These are phyloP conservation scores for Paradoxurus hermaphroditus DNA, from an alignment of 2,113 vertebrate species.

Conservation along the genomic window DNA sequence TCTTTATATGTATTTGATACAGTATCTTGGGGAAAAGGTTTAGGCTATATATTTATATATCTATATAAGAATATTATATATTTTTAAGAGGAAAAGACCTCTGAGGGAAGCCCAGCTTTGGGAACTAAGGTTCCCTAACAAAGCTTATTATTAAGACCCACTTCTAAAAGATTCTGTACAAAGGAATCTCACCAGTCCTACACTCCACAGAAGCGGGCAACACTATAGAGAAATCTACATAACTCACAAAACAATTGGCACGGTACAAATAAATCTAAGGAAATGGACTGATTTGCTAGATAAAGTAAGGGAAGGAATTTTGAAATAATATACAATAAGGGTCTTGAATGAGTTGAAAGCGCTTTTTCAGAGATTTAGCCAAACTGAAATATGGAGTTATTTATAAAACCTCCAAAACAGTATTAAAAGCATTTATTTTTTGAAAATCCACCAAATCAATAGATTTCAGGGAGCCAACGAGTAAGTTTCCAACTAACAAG, in stretches of 20 bases:
- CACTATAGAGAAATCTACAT: conserved; percentile 4
- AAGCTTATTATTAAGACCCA: background rate
- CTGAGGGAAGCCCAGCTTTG: background rate
- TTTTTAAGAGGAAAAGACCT: conserved; percentile 3
- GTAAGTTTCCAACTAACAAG: background rate
- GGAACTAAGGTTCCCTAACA: background rate
- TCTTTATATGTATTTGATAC: background rate
- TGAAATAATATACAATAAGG: conserved; percentile 69
- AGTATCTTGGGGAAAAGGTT: background rate
- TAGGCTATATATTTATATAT: background rate
- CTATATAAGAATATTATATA: background rate
- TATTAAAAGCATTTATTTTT: conserved; percentile 22
- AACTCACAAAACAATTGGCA: conserved; percentile 59
- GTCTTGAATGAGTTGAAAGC: conserved; percentile 40
- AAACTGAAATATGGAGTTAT: conserved; percentile 1
- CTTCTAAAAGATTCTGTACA: background rate
- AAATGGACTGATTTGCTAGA: conserved; percentile 55
- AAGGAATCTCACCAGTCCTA: background rate
- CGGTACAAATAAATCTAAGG: conserved; percentile 47
- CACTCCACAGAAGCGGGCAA: background rate
- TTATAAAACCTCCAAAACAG: conserved; percentile 14
- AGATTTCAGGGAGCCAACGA: background rate
- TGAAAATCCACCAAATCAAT: conserved; percentile 2
- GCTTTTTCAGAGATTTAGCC: conserved; percentile 15
- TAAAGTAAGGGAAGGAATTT: conserved; percentile 62